Evolutionary conservation across 1,140 invertebrate genomes (phyloP), one percentile per base, ranked within the genome.

Genomic region (Sarcophaga peregrina): DNA sequence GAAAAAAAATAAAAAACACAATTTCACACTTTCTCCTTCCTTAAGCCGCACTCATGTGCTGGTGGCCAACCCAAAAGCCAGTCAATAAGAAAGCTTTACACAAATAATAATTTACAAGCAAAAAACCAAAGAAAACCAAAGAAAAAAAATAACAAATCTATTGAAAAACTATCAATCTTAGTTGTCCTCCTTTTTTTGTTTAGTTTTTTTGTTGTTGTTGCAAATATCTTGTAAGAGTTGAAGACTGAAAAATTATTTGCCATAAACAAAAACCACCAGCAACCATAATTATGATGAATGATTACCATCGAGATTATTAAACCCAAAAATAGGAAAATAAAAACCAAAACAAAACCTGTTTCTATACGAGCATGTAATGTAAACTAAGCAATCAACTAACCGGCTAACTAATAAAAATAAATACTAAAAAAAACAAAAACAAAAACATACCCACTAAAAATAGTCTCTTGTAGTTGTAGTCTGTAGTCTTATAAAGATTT

Each of bases 271-370:
- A 58, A 58, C 15, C 54, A 58, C 15, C 54, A 58, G 11, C 11
- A 58, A 68, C 62, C 62, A 68, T 68, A 68, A 68, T 68, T 68
- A 68, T 68, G 62, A 68, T 68, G 62, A 68, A 68, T 68, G 62
- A 68, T 68, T 68, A 68, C 62, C 13, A 13, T 20, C 62, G 62
- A 68, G 62, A 20, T 68, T 68, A 68, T 20, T 20, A 68, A 25
- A 68, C 8, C 62, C 50, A n/a, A 68, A 20, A 68, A 68, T 5
- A 68, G 62, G 62, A 17, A 68, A 68, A 68, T 68, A 20, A 68
- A 68, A 8, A 37, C 1, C 1, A 37, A 37, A 37, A 37, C 25
- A 68, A 68, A 68, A 68, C 62, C 62, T 68, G 62, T 68, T 68
- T 68, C 7, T 37, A 1, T 37, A 37, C 25, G 25, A 2, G 4